Evolutionary conservation across 92 coral and sea anemone species (phyloP).

Genomic region (Blastomussa wellsi): DNA sequence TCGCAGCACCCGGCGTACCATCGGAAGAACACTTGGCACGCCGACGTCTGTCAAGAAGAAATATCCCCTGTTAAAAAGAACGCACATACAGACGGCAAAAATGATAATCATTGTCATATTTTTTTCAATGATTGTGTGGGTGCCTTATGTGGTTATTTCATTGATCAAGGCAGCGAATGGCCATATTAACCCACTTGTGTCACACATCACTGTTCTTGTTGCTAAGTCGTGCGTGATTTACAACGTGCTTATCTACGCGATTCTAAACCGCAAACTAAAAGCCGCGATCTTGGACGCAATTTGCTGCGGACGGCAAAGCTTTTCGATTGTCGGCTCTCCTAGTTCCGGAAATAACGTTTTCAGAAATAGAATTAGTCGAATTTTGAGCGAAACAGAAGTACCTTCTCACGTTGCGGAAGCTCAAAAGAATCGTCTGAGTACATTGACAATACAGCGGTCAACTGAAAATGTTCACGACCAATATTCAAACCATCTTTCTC

Average conservation of each 20-base stretch:
- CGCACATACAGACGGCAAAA: slow-evolving; percentile 92
- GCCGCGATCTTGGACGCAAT: slow-evolving; percentile 76
- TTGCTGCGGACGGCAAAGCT: slow-evolving; percentile 68
- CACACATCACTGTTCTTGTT: slow-evolving; percentile 84
- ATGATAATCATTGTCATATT: slow-evolving; percentile 89
- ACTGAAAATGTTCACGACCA: slow-evolving; percentile 28
- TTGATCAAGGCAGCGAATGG: slow-evolving; percentile 78
- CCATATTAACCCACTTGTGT: slow-evolving; percentile 60
- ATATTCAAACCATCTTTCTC: slow-evolving; percentile 24
- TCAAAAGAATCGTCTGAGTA: slow-evolving; percentile 61
- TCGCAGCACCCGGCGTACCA: slow-evolving; percentile 77
- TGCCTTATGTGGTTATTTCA: slow-evolving; percentile 80
- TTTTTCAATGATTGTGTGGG: slow-evolving; percentile 91
- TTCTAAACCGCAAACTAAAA: slow-evolving; percentile 87
- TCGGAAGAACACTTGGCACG: slow-evolving; percentile 45
- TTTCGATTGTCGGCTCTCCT: slow-evolving; percentile 12
- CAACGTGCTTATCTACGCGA: slow-evolving; percentile 91
- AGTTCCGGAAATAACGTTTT: slow-evolving; percentile 19
- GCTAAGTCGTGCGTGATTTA: slow-evolving; percentile 98
- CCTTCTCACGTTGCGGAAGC: slow-evolving; percentile 55
- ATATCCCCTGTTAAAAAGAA: slow-evolving; percentile 67
- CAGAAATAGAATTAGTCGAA: slow-evolving; percentile 57
- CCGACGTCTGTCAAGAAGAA: slow-evolving; percentile 49
- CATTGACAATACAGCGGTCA: slow-evolving; percentile 44
- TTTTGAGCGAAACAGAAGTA: slow-evolving; percentile 75